These are phyloP conservation scores for Drosophila tripunctata DNA, from an alignment of 2,888 invertebrate species.

Conservation along the genomic window DNA sequence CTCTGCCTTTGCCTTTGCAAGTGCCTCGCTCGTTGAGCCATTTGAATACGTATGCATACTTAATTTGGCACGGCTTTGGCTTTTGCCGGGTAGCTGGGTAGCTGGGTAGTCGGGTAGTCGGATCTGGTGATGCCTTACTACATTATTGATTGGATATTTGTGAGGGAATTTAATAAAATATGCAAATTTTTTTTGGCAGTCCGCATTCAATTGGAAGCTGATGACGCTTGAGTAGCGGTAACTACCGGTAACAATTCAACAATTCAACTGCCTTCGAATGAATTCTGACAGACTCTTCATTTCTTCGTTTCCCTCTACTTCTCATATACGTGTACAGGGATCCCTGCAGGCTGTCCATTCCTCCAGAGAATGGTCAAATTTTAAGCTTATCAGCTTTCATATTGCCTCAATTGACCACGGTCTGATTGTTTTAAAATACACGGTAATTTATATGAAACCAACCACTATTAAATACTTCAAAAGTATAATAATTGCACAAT, in stretches of 20 bases:
- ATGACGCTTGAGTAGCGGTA: constrained; percentile 39
- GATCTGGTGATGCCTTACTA: constrained; percentile 65
- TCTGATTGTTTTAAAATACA: not conserved
- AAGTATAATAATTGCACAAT: too few species aligned
- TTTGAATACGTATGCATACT: constrained; percentile 80
- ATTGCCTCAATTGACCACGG: not conserved
- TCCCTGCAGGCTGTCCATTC: not conserved
- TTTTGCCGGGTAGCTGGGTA: constrained; percentile 15
- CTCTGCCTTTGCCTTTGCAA: constrained; percentile 27
- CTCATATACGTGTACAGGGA: not conserved
- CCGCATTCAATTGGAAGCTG: constrained; percentile 57
- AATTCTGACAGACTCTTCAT: not conserved
- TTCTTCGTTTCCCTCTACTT: not conserved
- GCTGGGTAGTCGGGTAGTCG: constrained; percentile 25
- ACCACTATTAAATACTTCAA: too few species aligned
- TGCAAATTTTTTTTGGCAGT: constrained; percentile 67
- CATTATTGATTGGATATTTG: constrained; percentile 80
- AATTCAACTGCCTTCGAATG: constrained; percentile 4
- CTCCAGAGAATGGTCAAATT: too few species aligned
- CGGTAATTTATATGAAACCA: not conserved
- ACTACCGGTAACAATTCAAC: constrained; percentile 30
- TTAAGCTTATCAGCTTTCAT: not conserved
- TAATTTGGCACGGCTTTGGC: constrained; percentile 69
- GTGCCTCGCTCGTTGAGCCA: constrained; percentile 45
- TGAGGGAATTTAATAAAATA: constrained; percentile 78